Evolutionary conservation across 2,888 invertebrate genomes (phyloP).

Genomic region (Halictus ligatus): DNA sequence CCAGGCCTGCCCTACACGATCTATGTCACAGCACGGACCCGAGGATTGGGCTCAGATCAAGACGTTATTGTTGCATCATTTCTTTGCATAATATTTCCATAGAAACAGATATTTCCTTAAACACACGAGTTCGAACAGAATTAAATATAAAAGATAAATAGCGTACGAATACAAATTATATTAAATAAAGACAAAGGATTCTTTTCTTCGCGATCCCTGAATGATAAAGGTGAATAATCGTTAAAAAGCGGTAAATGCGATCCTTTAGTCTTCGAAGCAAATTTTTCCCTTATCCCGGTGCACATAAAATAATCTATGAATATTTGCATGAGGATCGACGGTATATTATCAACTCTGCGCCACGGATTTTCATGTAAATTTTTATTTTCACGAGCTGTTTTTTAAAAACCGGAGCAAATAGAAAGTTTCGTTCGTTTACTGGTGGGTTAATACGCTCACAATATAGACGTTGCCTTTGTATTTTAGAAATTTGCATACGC

Average conservation of each 20-base stretch:
- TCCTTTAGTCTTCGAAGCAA: background rate
- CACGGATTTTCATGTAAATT: slow-evolving; percentile 1
- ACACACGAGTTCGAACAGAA: too few species aligned
- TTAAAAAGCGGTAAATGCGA: background rate
- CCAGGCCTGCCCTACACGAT: too few species aligned
- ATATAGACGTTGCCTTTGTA: background rate
- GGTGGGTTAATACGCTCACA: background rate
- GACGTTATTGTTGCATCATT: too few species aligned
- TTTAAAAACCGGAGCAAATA: background rate
- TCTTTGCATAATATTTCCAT: too few species aligned
- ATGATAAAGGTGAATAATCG: too few species aligned
- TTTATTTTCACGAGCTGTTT: background rate
- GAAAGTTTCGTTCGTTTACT: background rate
- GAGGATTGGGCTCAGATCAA: too few species aligned
- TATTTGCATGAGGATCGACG: background rate
- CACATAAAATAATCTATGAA: background rate
- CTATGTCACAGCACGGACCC: too few species aligned
- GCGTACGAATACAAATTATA: too few species aligned
- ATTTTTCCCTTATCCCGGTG: background rate
- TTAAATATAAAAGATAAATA: too few species aligned
- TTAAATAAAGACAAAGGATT: too few species aligned
- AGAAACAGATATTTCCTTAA: too few species aligned
- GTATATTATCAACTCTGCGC: background rate
- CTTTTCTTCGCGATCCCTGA: background rate
- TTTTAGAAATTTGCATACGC: background rate